Percentiles rank a stretch among this genome's conserved stretches.
Conservation (phyloP, 2,888 invertebrate species). For the Eristalis intricaria region DNA sequence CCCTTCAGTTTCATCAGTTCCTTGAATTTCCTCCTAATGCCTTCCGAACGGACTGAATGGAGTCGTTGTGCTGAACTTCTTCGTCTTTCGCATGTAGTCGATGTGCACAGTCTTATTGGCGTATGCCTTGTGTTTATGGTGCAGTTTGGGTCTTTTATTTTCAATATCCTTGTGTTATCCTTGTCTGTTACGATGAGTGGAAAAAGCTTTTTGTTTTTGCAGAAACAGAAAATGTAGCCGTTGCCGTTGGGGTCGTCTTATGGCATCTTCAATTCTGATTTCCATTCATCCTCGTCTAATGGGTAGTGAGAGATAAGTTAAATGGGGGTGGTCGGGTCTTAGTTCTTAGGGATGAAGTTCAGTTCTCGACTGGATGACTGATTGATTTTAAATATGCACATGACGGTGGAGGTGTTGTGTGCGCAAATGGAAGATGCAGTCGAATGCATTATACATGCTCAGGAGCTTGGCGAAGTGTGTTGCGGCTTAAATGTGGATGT, state of each 20-base stretch:
- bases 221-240: constrained; percentile 3
- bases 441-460: not conserved
- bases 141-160: constrained; percentile 18
- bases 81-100: not conserved
- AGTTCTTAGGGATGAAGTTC: not conserved
- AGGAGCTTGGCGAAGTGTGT: too few relatives aligned
- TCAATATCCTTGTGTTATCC: constrained; percentile 43
- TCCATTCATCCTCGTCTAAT: not conserved
- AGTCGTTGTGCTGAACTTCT: constrained; percentile 1
- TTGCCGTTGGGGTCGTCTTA: constrained; percentile 22
- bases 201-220: constrained; percentile 22
- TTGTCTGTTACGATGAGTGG: constrained; percentile 34
- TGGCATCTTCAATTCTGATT: not conserved
- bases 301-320: not conserved
- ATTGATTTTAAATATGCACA: not conserved
- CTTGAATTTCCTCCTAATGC: not conserved
- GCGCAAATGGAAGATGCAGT: not conserved
- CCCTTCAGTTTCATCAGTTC: constrained; percentile 7
- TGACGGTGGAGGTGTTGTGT: not conserved
- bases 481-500: too few relatives aligned
- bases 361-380: not conserved
- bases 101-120: constrained; percentile 44
- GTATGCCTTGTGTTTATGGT: constrained; percentile 39
- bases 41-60: not conserved
- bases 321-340: not conserved